A percentile compares a stretch with the other conserved stretches of the same genome.
These are phyloP conservation scores for Oncorhynchus gorbuscha DNA, from an alignment of 2,113 vertebrate species.

Conservation along the genomic window DNA sequence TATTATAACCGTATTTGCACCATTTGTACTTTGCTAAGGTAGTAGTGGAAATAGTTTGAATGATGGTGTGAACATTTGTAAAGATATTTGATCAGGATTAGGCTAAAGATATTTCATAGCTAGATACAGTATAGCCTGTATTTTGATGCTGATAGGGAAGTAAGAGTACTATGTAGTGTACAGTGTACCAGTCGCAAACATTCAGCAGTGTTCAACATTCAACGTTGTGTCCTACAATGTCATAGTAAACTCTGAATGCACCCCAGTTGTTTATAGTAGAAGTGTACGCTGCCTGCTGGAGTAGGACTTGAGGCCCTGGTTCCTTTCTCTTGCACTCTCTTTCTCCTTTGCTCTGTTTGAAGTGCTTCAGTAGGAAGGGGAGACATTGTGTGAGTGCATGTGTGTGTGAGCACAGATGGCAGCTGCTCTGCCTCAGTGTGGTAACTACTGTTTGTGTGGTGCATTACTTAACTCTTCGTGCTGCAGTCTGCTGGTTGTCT, in stretches of 20 bases:
- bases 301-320: slow-evolving; percentile 34
- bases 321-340: slow-evolving; percentile 27
- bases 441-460: slow-evolving; percentile 73
- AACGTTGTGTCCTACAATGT: background rate
- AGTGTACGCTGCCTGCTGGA: background rate
- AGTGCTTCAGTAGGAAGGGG: slow-evolving; percentile 53
- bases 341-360: slow-evolving; percentile 50
- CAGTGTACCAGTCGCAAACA: background rate
- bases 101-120: too few relatives aligned
- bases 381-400: slow-evolving; percentile 25
- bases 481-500: slow-evolving; percentile 60
- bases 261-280: background rate
- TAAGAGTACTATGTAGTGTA: background rate
- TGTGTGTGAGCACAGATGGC: slow-evolving; percentile 66
- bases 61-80: background rate
- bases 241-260: background rate
- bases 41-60: too few relatives aligned
- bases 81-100: too few relatives aligned
- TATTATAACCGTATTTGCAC: too few relatives aligned
- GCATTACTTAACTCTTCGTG: slow-evolving; percentile 73
- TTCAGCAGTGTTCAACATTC: background rate
- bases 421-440: slow-evolving; percentile 69
- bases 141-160: background rate
- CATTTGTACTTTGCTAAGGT: too few relatives aligned
- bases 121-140: too few relatives aligned